phyloP scores from a whole-genome alignment of 2,797 vertebrate genomes.

The Phrynocephalus guinanensis region DNA sequence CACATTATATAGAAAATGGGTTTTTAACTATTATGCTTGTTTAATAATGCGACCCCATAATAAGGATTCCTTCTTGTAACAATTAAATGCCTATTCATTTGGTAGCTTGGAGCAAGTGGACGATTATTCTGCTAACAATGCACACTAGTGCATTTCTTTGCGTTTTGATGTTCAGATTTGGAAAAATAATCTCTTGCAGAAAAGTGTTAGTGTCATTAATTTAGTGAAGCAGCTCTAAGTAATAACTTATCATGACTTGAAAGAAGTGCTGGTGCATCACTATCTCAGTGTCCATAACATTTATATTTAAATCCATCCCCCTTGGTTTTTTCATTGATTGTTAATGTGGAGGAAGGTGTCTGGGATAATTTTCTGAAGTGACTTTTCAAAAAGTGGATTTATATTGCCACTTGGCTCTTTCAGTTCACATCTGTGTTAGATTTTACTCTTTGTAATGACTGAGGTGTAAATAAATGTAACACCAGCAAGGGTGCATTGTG shows the following conservation, averaged over 20 bases:
- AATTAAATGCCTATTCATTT: neutral
- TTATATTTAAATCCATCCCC: slow-evolving; percentile 1
- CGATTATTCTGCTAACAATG: slow-evolving; percentile 24
- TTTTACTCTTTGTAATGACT: neutral
- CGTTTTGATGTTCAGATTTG: slow-evolving; percentile 30
- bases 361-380: neutral
- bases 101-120: slow-evolving; percentile 1
- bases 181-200: slow-evolving; percentile 27
- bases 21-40: slow-evolving; percentile 32
- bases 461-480: neutral
- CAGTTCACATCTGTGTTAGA: slow-evolving; percentile 28
- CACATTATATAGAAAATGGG: slow-evolving; percentile 14
- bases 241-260: slow-evolving; percentile 1
- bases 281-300: slow-evolving; percentile 9
- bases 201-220: slow-evolving; percentile 30
- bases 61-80: neutral
- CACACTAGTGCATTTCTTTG: slow-evolving; percentile 8
- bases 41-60: neutral
- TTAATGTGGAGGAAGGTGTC: slow-evolving; percentile 4
- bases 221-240: slow-evolving; percentile 19
- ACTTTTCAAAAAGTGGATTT: slow-evolving; percentile 11
- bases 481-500: neutral
- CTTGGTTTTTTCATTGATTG: neutral
- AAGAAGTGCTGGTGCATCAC: slow-evolving; percentile 10
- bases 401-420: slow-evolving; percentile 16